Conservation (phyloP, 2,797 vertebrate species). For the Tadarida brasiliensis region DNA sequence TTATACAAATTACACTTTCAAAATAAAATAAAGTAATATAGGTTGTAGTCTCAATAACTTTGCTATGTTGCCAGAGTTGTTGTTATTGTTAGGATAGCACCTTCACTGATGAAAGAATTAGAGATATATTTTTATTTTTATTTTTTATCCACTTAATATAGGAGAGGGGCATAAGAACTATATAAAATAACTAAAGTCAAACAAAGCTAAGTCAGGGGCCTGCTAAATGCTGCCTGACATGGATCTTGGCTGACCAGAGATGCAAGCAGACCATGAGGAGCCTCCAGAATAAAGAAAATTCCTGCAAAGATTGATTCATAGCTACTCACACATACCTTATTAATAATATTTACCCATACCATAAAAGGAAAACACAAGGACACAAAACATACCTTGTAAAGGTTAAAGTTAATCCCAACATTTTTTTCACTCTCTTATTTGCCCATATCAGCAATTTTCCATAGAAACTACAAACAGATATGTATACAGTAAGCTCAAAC, state of each 20-base stretch:
- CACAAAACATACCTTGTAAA: background rate
- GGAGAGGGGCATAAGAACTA: background rate
- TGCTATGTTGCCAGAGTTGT: background rate
- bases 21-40: slow-evolving; percentile 4
- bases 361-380: background rate
- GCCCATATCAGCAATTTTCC: background rate
- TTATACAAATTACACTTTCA: background rate
- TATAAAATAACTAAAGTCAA: background rate
- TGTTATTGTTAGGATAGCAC: background rate
- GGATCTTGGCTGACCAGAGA: background rate
- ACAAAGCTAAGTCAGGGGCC: background rate
- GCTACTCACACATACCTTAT: background rate
- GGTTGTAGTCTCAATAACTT: background rate
- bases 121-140: background rate
- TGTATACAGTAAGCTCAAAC: background rate
- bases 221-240: background rate
- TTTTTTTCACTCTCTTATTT: background rate
- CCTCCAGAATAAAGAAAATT: background rate
- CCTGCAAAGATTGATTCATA: background rate
- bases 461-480: background rate
- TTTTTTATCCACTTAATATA: background rate
- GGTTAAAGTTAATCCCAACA: background rate
- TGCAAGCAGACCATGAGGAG: background rate
- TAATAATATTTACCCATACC: background rate
- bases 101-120: background rate